Evolutionary conservation across 1,140 invertebrate genomes (phyloP), one percentile per base, ranked within the genome.

Genomic region (Streblospio benedicti): DNA sequence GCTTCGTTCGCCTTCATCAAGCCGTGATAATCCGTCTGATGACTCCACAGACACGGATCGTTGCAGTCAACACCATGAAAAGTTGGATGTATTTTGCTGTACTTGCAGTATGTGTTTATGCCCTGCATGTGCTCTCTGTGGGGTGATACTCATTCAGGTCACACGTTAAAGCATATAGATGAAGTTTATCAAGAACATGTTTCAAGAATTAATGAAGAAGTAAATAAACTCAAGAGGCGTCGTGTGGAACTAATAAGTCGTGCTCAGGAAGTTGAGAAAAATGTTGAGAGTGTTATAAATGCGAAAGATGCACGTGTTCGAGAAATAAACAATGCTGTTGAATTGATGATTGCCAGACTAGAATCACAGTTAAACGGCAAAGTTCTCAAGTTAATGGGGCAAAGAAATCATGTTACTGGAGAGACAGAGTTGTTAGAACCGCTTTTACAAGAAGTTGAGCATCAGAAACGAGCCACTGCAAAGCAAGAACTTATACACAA

Each of bases 91-190:
- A 1, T 94, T 90, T 72, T 95, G 92, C 75, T 89, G 87, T 85
- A 90, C 90, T 0, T 95, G 92, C 71, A 83, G 85, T 33, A 83
- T 84, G 58, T 92, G 89, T 71, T 94, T 95, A 67, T 95, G 92
- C 79, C 90, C 93, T 79, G 89, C 93, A 71, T 95, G 92, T 80
- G 92, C 92, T 4, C 76, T 95, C 9, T 95, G 89, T 88, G 90
- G 88, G 65, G 89, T 88, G 33, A 90, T 85, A 12, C 74, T 77
- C 92, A 94, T 77, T 86, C 88, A 0, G 88, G 88, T 1, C 92
- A 94, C 73, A 88, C 86, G 4, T 93, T 95, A 65, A 91, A 92
- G 73, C 92, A 90, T 1, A 72, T 94, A 14, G 90, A 93, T 71
- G 88, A 91, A 70, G 88, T 93, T 31, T 93, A 94, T 71, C 87